Evolutionary conservation across 2,797 vertebrate species (phyloP), one percentile per base, ranked within the genome.

Genomic region (Molossus molossus): DNA sequence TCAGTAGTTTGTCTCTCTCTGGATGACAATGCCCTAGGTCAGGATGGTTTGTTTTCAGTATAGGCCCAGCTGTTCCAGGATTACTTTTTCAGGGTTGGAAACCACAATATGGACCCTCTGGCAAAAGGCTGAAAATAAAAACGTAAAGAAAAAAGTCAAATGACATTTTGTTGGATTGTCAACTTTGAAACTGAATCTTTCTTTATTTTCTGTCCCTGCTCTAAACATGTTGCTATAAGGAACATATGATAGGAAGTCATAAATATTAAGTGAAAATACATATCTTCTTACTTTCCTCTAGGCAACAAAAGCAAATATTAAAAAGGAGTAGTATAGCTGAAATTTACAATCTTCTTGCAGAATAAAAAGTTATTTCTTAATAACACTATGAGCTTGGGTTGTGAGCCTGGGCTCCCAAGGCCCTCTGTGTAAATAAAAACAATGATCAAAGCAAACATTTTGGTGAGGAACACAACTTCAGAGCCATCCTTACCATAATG

Each of bases 41-140:
- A 91, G 83, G 50, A 60, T 84, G n/a, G 45, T 76, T 95, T 96
- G 85, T 87, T 91, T 90, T 96, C 87, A 60, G 33, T 23, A 40
- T 37, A 58, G 55, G 33, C 45, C 72, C 94, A 94, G 81, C 60
- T 94, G 29, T 90, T 87, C 57, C 75, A 29, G 55, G 55, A 80
- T 92, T 90, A 75, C 33, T 83, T 96, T 92, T 95, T 90, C 60
- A 82, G 79, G 67, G 20, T 37, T 94, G 81, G 70, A 97, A 97
- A 92, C 57, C 73, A 86, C 27, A 48, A 3, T 76, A 81, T 95
- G 27, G 40, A 91, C 45, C 11, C 21, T 14, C 33, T 92, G 58
- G 73, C 86, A 93, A 96, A 67, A 86, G 53, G 25, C 45, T 91
- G 45, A 88, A 55, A 48, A 80, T 83, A 60, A 90, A 91, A 94